Conservation (phyloP, 2,888 invertebrate species). For the Drosophila monieri region DNA sequence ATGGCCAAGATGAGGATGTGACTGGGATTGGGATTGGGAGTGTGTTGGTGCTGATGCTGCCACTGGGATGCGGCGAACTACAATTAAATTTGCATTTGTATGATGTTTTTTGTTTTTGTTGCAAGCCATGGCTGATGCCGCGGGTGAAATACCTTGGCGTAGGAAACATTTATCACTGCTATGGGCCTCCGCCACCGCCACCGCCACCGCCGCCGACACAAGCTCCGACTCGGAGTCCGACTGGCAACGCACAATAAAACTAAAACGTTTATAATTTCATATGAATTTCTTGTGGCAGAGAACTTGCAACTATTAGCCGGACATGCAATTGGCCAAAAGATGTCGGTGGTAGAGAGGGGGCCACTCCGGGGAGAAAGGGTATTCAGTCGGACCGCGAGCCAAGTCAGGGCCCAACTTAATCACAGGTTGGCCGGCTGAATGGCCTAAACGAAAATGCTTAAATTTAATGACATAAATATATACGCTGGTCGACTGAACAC, state of each 20-base stretch:
- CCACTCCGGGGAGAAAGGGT: constrained; percentile 7
- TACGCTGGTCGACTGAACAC: constrained; percentile 36
- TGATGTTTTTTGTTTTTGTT: constrained; percentile 56
- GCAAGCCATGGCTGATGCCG: constrained; percentile 57
- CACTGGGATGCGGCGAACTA: constrained; percentile 63
- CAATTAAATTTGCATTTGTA: constrained; percentile 84
- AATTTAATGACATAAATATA: constrained; percentile 83
- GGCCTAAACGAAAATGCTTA: constrained; percentile 83
- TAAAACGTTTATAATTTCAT: constrained; percentile 82
- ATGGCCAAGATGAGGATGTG: constrained; percentile 10
- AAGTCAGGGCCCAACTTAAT: constrained; percentile 69
- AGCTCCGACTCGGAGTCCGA: constrained; percentile 33
- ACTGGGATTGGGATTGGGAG: constrained; percentile 15
- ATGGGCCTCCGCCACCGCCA: constrained; percentile 55
- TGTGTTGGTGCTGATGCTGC: constrained; percentile 28
- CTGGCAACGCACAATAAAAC: constrained; percentile 77
- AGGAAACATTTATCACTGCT: constrained; percentile 83
- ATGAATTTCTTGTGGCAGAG: constrained; percentile 69
- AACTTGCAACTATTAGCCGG: constrained; percentile 70
- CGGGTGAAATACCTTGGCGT: constrained; percentile 77
- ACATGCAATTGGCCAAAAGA: constrained; percentile 72
- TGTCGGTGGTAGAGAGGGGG: background rate
- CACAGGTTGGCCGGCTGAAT: constrained; percentile 79
- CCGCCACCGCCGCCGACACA: constrained; percentile 39
- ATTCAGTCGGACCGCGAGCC: constrained; percentile 35